phyloP scores from a whole-genome alignment of 2,113 vertebrate species.

The Burhinus bistriatus region DNA sequence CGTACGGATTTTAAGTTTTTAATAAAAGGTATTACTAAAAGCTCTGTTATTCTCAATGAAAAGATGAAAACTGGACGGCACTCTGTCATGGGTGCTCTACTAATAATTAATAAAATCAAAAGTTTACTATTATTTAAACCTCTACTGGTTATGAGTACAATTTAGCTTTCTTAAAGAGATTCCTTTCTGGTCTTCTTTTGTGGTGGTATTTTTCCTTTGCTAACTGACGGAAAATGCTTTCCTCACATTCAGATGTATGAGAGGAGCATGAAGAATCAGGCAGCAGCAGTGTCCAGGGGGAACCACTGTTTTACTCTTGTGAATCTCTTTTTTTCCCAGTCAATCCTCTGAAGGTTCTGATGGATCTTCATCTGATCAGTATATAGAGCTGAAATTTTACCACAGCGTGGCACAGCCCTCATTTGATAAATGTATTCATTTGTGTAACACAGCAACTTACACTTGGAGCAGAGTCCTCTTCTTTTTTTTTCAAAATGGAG shows the following conservation, averaged over 20 bases:
- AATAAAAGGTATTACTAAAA: background rate
- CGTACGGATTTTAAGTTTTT: background rate
- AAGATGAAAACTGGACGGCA: background rate
- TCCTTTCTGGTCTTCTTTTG: background rate
- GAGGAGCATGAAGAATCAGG: background rate
- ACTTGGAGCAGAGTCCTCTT: background rate
- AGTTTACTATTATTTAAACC: background rate
- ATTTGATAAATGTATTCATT: background rate
- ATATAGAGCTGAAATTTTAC: background rate
- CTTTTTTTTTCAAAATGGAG: background rate
- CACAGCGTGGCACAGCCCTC: background rate
- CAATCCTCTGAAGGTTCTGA: background rate
- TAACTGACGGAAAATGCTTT: background rate
- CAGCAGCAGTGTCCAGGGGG: background rate
- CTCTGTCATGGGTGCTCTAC: background rate
- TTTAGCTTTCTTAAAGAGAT: background rate
- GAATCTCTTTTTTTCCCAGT: background rate
- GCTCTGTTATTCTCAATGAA: background rate
- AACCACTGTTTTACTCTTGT: background rate
- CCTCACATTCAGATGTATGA: background rate
- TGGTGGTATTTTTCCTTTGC: background rate
- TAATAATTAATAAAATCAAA: background rate
- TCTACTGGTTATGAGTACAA: background rate
- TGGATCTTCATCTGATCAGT: background rate
- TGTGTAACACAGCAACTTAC: background rate